A percentile compares a stretch with the other conserved stretches of the same genome.
Evolutionary conservation across 2,797 vertebrate species (phyloP).

Genomic region (Spinibarbus caldwelli): DNA sequence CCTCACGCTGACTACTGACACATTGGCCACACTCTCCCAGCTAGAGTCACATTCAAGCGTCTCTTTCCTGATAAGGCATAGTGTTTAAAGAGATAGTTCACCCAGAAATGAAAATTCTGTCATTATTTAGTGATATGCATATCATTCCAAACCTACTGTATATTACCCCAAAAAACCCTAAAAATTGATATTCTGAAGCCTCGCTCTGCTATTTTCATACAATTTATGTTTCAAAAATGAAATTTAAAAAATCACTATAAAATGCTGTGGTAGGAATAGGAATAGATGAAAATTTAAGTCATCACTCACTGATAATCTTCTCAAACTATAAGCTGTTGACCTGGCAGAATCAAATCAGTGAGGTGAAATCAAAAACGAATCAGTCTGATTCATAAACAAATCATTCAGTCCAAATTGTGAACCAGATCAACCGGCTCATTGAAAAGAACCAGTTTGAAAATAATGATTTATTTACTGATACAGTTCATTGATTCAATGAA

Average conservation of each 20-base stretch:
- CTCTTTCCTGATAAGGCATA: background rate
- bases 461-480: background rate
- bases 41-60: constrained; percentile 56
- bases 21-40: constrained; percentile 69
- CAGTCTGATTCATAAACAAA: background rate
- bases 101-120: background rate
- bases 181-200: too few relatives aligned
- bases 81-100: background rate
- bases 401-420: background rate
- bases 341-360: background rate
- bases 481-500: too few relatives aligned
- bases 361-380: background rate
- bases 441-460: background rate
- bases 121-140: background rate
- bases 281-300: background rate
- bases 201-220: background rate
- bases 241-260: background rate
- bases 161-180: background rate
- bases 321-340: background rate
- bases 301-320: background rate
- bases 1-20: constrained; percentile 59
- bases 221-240: background rate
- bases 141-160: background rate
- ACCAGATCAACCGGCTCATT: background rate
- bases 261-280: background rate